phyloP scores from a whole-genome alignment of 2,113 vertebrate genomes.

The Clarias gariepinus region DNA sequence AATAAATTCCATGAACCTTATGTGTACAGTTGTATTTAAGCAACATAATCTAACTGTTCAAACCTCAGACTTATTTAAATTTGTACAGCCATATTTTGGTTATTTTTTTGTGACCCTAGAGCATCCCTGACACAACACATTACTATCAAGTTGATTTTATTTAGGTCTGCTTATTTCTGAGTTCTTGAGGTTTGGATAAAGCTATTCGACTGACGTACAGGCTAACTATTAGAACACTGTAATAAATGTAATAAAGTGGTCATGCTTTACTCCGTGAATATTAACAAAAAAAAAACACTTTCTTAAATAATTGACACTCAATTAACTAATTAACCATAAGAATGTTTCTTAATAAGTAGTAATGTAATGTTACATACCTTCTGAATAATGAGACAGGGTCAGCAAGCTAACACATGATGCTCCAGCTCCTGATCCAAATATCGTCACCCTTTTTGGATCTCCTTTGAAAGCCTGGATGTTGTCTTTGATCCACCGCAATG shows the following conservation, averaged over 20 bases:
- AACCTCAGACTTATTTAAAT: constrained; percentile 1
- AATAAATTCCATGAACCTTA: not conserved
- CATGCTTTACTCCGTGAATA: too few relatives aligned
- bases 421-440: constrained; percentile 95
- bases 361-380: constrained; percentile 75
- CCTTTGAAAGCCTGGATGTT: constrained; percentile 94
- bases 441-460: constrained; percentile 92
- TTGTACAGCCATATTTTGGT: not conserved
- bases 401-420: constrained; percentile 94
- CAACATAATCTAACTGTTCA: not conserved
- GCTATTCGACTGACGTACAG: not conserved
- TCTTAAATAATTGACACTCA: not conserved
- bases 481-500: constrained; percentile 94
- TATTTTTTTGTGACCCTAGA: not conserved
- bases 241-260: not conserved
- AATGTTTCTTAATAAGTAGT: not conserved
- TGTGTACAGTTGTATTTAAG: too few relatives aligned
- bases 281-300: not conserved
- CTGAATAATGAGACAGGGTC: constrained; percentile 95
- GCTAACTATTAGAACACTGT: not conserved
- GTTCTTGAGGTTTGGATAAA: not conserved
- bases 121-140: not conserved
- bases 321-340: not conserved
- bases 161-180: not conserved
- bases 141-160: not conserved